A percentile compares a stretch with the other conserved stretches of the same genome.
Evolutionary conservation across 2,888 invertebrate genomes (phyloP).

Genomic region (Acanthosoma haemorrhoidale): DNA sequence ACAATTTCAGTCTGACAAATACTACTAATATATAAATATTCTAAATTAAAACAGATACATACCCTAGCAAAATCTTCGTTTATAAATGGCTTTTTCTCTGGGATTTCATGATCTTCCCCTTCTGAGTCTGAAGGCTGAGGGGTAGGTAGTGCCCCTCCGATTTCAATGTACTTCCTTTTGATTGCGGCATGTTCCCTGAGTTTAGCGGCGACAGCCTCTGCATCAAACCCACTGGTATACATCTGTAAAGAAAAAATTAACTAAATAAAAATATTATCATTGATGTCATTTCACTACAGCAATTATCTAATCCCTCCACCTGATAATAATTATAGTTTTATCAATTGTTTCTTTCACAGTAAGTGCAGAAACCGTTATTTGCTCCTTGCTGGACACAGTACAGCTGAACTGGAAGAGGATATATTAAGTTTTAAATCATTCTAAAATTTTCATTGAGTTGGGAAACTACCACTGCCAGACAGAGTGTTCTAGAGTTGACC

Average conservation of each 20-base stretch:
- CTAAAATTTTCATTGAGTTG: too few species aligned
- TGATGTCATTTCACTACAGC: too few species aligned
- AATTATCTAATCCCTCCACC: too few species aligned
- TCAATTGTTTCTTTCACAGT: too few species aligned
- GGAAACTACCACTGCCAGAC: too few species aligned
- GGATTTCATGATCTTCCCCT: constrained; percentile 56
- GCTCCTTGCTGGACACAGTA: too few species aligned
- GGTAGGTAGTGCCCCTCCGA: constrained; percentile 51
- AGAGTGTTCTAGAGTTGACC: too few species aligned
- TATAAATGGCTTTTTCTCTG: constrained; percentile 49
- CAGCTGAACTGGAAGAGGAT: too few species aligned
- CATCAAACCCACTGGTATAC: constrained; percentile 43
- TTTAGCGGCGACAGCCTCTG: constrained; percentile 35
- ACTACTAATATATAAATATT: neutral
- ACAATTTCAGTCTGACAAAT: neutral
- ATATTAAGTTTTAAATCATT: too few species aligned
- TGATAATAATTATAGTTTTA: too few species aligned
- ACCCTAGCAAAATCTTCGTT: constrained; percentile 53
- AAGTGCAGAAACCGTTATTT: too few species aligned
- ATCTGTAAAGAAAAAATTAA: constrained; percentile 50
- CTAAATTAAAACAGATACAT: constrained; percentile 37
- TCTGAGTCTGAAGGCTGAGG: constrained; percentile 85
- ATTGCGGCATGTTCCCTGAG: constrained; percentile 15
- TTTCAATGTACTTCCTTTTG: constrained; percentile 35
- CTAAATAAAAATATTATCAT: too few species aligned